Conservation (phyloP, 2,888 invertebrate species). For the Zhuqinia jingwanae region DNA sequence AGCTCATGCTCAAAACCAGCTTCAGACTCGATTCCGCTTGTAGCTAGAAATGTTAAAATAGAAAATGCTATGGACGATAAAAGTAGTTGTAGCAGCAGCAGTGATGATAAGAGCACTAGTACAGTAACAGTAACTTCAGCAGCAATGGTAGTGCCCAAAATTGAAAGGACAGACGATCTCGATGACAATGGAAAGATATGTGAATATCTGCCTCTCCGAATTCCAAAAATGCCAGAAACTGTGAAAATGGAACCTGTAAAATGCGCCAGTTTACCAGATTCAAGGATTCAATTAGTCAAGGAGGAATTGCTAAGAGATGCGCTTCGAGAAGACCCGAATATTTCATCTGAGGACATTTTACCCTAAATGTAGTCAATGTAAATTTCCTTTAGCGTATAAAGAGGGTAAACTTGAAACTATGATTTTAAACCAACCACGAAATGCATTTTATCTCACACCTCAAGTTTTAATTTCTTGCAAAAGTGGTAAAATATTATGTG, state of each 20-base stretch:
- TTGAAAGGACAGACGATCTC: background rate
- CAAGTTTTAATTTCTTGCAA: too few relatives aligned
- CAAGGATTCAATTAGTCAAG: background rate
- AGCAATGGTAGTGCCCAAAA: background rate
- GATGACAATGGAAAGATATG: background rate
- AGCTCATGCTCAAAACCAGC: background rate
- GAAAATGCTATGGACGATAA: background rate
- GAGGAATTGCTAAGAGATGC: conserved; percentile 21
- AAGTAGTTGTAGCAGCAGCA: background rate
- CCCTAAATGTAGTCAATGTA: too few relatives aligned
- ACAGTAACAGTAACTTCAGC: too few relatives aligned
- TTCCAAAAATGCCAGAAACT: background rate
- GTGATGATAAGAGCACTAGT: too few relatives aligned
- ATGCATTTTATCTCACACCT: too few relatives aligned
- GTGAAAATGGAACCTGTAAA: background rate
- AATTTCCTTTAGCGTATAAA: too few relatives aligned
- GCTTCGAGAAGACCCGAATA: background rate
- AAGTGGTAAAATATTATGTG: too few relatives aligned
- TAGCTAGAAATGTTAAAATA: background rate
- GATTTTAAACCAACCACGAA: too few relatives aligned
- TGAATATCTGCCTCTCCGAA: too few relatives aligned
- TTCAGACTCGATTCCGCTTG: conserved; percentile 10
- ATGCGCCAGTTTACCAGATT: background rate
- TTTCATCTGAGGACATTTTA: conserved; percentile 3
- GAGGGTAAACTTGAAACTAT: too few relatives aligned